Evolutionary conservation across 2,797 vertebrate species (phyloP), one percentile per base, ranked within the genome.

Genomic region (Halcyon smyrnensis): DNA sequence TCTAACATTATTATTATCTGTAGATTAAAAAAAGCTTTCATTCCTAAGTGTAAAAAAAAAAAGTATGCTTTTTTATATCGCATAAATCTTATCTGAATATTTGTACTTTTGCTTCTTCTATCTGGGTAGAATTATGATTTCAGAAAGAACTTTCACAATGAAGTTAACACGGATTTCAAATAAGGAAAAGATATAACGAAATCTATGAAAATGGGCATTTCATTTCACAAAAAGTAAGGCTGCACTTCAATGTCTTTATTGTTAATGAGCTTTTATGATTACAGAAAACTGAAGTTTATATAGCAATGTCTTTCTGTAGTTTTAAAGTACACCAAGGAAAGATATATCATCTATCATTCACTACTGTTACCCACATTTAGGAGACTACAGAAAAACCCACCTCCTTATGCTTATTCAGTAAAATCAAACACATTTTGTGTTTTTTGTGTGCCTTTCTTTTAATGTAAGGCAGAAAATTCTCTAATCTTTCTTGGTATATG

Each of bases 1-100:
- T 69, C 63, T 95, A 56, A 45, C 39, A 74, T 80, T 50, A 16
- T 41, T 91, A 48, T 83, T 89, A 59, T 73, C 64, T 86, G 11
- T 46, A 89, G 69, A 82, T 86, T 89, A 93, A 94, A 86, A 88
- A 90, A 25, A 64, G 4, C 23, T 89, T 83, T 48, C 28, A 68
- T 83, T 84, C 36, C 45, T 34, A 86, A 89, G 12, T 8, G 3
- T 1, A 6, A 32, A 69, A 39, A 46, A 93, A 84, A 25, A 69
- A 62, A 3, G 37, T 36, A 12, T 1, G 32, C 56, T 21, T 4
- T 3, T 90, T 79, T 70, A 71, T 24, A 51, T 79, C 46, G 27
- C 30, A 65, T 27, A 89, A 83, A 86, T 77, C 60, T 68, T 62
- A 68, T 43, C 39, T 57, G 48, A 91, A 53, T 81, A 70, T 57